phyloP scores from a whole-genome alignment of 2,797 vertebrate species.

The Austrolebias charrua region DNA sequence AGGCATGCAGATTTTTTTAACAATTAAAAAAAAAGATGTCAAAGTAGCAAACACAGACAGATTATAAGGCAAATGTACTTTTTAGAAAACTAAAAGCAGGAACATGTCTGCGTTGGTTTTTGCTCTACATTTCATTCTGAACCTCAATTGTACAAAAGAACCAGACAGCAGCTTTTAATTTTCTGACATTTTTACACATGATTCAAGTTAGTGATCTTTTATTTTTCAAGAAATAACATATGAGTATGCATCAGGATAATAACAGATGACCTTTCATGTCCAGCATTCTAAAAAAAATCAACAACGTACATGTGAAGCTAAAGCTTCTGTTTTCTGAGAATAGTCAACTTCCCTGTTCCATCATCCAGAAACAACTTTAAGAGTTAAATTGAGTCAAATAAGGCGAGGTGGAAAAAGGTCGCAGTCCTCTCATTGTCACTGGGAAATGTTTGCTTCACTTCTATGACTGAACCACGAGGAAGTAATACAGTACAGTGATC shows the following conservation, averaged over 20 bases:
- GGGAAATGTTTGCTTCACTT: conserved; percentile 32
- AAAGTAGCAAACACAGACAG: too few relatives aligned
- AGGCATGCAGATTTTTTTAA: too few relatives aligned
- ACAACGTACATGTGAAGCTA: conserved; percentile 18
- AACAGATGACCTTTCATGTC: conserved; percentile 3
- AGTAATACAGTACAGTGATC: conserved; percentile 38
- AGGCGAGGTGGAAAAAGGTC: conserved; percentile 41
- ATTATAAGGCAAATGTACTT: too few relatives aligned
- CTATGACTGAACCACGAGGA: conserved; percentile 31
- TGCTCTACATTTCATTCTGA: neutral
- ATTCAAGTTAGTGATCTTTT: neutral
- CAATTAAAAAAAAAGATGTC: too few relatives aligned
- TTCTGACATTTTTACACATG: neutral
- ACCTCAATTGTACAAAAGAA: conserved; percentile 19
- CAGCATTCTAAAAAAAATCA: neutral
- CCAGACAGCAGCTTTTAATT: conserved; percentile 25
- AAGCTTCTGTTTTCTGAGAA: conserved; percentile 52
- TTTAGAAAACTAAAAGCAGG: too few relatives aligned
- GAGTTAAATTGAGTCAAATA: conserved; percentile 57
- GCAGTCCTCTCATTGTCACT: conserved; percentile 17
- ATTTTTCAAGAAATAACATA: neutral
- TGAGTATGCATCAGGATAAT: too few relatives aligned
- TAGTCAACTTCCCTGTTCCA: conserved; percentile 58
- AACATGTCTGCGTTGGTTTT: too few relatives aligned
- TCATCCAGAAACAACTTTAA: conserved; percentile 54